Conservation (phyloP, 2,797 vertebrate species). For the Carcharodon carcharias region DNA sequence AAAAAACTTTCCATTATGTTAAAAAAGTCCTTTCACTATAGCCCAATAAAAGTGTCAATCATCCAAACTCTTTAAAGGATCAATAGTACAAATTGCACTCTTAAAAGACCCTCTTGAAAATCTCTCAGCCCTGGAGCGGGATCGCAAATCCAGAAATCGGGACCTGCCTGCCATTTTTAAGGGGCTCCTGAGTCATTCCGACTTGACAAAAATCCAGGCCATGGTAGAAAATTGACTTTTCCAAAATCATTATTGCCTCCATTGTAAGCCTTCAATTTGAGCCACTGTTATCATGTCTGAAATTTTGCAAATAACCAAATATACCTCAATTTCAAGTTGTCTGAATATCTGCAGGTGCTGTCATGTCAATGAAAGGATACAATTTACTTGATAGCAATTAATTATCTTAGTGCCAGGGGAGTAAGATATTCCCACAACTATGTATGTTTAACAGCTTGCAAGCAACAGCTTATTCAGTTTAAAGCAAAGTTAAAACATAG, state of each 20-base stretch:
- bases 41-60: too few relatives aligned
- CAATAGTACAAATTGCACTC: too few relatives aligned
- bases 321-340: background rate
- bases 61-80: too few relatives aligned
- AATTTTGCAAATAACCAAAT: background rate
- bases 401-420: background rate
- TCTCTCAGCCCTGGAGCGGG: too few relatives aligned
- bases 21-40: too few relatives aligned
- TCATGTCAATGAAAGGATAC: background rate
- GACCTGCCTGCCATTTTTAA: too few relatives aligned
- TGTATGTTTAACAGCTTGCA: background rate
- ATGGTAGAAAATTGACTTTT: background rate
- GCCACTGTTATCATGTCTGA: background rate
- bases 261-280: background rate
- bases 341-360: background rate
- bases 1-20: too few relatives aligned
- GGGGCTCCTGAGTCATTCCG: too few relatives aligned
- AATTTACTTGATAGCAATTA: background rate
- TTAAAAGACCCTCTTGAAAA: too few relatives aligned
- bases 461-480: background rate
- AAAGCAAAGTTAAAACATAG: slow-evolving; percentile 27
- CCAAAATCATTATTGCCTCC: background rate
- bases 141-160: too few relatives aligned
- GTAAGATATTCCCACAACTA: background rate
- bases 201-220: too few relatives aligned